These are phyloP conservation scores for Aphidius colemani DNA, from an alignment of 2,888 invertebrate species.

Conservation along the genomic window DNA sequence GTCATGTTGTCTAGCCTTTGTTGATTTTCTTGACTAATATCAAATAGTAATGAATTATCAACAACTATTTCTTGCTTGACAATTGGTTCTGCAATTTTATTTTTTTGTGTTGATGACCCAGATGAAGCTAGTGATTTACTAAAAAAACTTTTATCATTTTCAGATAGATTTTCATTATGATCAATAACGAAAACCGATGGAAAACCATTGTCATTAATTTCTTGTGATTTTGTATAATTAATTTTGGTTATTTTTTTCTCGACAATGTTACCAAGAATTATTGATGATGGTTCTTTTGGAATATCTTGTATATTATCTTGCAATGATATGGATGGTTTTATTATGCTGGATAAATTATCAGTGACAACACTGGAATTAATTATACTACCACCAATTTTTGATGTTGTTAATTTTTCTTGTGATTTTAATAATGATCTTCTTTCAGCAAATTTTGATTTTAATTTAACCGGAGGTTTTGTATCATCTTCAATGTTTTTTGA, in stretches of 20 bases:
- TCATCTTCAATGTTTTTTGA: background rate
- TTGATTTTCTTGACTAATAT: conserved; percentile 78
- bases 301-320: conserved; percentile 40
- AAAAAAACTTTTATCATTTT: too few relatives aligned
- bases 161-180: conserved; percentile 15
- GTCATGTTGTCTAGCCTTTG: conserved; percentile 71
- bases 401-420: conserved; percentile 41
- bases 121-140: background rate
- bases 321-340: background rate
- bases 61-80: conserved; percentile 31
- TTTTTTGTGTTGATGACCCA: background rate
- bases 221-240: conserved; percentile 14
- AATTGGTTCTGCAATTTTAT: conserved; percentile 20
- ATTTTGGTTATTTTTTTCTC: conserved; percentile 43
- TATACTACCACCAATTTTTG: conserved; percentile 37
- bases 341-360: conserved; percentile 8
- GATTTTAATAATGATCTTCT: conserved; percentile 31
- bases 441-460: conserved; percentile 48
- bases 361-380: conserved; percentile 32
- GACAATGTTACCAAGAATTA: conserved; percentile 53
- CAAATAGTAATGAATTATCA: conserved; percentile 54
- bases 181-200: conserved; percentile 48
- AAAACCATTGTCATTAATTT: conserved; percentile 42
- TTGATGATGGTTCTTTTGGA: conserved; percentile 34
- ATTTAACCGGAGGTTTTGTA: conserved; percentile 20